Evolutionary conservation across 1,140 invertebrate species (phyloP), one percentile per base, ranked within the genome.

Genomic region (Oscheius sp.): DNA sequence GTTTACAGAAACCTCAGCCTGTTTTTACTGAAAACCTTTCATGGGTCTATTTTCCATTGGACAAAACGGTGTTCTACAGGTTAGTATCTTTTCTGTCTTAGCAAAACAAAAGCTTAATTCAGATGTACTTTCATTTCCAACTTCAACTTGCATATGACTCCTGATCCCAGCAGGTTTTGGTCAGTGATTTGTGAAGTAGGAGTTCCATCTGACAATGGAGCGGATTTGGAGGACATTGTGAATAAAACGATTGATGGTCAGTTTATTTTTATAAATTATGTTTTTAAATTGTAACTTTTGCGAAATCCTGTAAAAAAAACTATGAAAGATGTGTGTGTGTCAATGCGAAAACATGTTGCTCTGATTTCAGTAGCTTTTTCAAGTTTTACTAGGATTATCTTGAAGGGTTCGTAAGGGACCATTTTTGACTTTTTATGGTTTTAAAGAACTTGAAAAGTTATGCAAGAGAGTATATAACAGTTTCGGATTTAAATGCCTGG

Each of bases 41-140:
- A 20, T 73, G 71, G 71, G 26, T 72, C 31, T 73, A 73, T 45
- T 73, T 75, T 72, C 71, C 71, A 15, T 34, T 38, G 35, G 28
- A 59, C 4, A 59, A 68, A n/a, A 72, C 58, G n/a, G 36, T 68
- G 31, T 73, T 73, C 55, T 73, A 73, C 70, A 10, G 61, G 61
- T 63, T 15, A 34, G 36, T 63, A n/a, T 0, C 13, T 32, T 0
- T 7, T 34, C 23, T 7, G 7, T 10, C 0, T 1, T 29, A 18
- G 15, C 29, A 18, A 7, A 63, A 7, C 7, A 32, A 13, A 32
- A 7, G 26, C 0, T 32, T n/a, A n/a, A 32, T 63, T 34, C 36
- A 72, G 71, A 55, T 73, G 71, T 59, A 73, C 71, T 23, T 73
- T 73, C 70, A 72, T 73, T 20, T 73, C 71, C 3, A 73, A 73